Conservation (phyloP, 2,797 vertebrate genomes). For the Syndactyla subalaris region DNA sequence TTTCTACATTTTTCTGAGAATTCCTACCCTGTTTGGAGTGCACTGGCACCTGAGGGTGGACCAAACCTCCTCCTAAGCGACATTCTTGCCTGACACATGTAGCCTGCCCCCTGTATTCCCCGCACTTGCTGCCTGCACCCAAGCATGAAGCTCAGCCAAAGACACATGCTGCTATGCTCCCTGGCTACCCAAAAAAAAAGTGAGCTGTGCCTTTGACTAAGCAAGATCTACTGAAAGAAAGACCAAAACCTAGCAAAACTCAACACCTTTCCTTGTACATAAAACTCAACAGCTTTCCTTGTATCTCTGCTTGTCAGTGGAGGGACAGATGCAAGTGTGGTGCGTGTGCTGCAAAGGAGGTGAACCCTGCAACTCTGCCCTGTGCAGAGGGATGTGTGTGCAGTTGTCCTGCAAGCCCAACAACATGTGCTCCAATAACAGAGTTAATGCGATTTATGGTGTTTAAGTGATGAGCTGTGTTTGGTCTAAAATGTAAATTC, state of each 20-base stretch:
- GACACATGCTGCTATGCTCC: neutral
- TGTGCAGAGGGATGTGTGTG: neutral
- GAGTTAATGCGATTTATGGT: neutral
- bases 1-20: neutral
- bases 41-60: neutral
- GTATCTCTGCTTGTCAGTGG: neutral
- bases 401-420: neutral
- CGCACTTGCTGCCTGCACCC: fast-evolving
- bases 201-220: neutral
- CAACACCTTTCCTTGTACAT: neutral
- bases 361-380: neutral
- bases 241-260: neutral
- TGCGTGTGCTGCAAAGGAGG: fast-evolving
- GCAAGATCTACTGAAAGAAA: neutral
- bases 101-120: neutral
- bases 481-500: slow-evolving; percentile 41
- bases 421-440: neutral
- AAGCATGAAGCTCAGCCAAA: neutral
- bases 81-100: neutral
- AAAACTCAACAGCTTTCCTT: neutral
- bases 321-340: fast-evolving
- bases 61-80: neutral
- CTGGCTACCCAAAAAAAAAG: neutral
- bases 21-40: neutral
- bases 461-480: neutral